Evolutionary conservation across 2,113 vertebrate species (phyloP), one percentile per base, ranked within the genome.

Genomic region (Microcebus ravelobensis): DNA sequence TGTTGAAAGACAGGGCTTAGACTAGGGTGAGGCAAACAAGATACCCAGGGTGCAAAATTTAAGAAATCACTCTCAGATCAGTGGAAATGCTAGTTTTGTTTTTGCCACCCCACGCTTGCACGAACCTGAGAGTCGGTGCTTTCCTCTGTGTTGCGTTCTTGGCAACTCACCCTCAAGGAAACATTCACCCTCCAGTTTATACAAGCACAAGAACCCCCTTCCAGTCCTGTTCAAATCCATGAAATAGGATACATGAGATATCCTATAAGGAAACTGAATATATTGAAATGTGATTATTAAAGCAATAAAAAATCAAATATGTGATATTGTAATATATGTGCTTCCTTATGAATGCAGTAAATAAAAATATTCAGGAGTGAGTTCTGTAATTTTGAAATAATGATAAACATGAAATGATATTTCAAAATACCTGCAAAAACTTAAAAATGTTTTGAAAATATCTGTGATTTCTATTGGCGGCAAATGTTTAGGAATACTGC

Each of bases 391-490:
- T 92, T 76, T 65, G 20, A 90, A 70, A 89, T 68, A n/a, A 6
- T 23, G 7, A 86, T 42, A 42, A 89, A 73, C 11, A 31, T 73
- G 10, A 65, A 65, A 57, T 57, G 1, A 8, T 55, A 80, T 89
- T 83, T 89, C 0, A 81, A 63, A 79, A 87, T 81, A 84, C 25
- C 48, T 86, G 6, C 6, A 95, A 80, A 77, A 39, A n/a, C 7
- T n/a, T 65, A 55, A n/a, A 68, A 23, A 39, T 8, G 36, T 74
- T 76, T 94, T 70, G 13, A 61, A 94, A 95, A 83, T 61, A 91
- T n/a, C 34, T 52, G 36, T 57, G 70, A 70, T 81, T 67, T 65
- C 2, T 90, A 31, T 17, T 67, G 12, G 13, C 42, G 11, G n/a
- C 6, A 71, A 61, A 73, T 34, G 8, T 81, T 91, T 57, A 77